Percentiles rank a stretch among this genome's conserved stretches.
Conservation (phyloP, 2,888 invertebrate species). For the Erebia aethiops region DNA sequence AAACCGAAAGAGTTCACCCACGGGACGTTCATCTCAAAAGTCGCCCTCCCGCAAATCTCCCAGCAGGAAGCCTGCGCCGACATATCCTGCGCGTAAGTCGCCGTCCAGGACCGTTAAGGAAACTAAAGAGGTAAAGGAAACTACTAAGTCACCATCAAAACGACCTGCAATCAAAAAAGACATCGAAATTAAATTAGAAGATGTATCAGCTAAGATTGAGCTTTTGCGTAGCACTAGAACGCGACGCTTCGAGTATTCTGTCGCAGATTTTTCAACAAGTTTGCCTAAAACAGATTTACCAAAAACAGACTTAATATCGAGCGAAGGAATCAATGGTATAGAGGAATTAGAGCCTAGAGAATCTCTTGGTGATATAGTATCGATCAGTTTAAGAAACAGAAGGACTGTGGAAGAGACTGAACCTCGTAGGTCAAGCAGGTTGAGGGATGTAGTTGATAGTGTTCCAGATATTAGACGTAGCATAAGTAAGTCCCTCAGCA, state of each 20-base stretch:
- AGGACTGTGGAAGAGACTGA: slow-evolving; percentile 59
- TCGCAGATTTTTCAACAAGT: slow-evolving; percentile 58
- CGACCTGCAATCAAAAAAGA: slow-evolving; percentile 59
- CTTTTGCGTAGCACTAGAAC: slow-evolving; percentile 58
- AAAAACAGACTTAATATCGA: slow-evolving; percentile 37
- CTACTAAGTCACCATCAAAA: slow-evolving; percentile 64
- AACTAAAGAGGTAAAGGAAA: slow-evolving; percentile 49
- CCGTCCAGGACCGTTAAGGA: slow-evolving; percentile 61
- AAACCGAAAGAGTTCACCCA: slow-evolving; percentile 67
- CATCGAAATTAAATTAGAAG: slow-evolving; percentile 54
- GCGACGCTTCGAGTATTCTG: slow-evolving; percentile 64
- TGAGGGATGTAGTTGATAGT: slow-evolving; percentile 62
- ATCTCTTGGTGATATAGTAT: slow-evolving; percentile 51
- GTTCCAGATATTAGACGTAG: slow-evolving; percentile 64
- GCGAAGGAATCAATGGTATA: slow-evolving; percentile 62
- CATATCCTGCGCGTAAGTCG: slow-evolving; percentile 74
- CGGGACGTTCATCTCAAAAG: slow-evolving; percentile 50
- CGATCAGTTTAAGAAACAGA: slow-evolving; percentile 56
- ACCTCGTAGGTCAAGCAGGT: slow-evolving; percentile 65
- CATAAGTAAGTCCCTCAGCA: slow-evolving; percentile 65
- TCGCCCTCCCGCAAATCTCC: slow-evolving; percentile 76
- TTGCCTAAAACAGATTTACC: slow-evolving; percentile 45
- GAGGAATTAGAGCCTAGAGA: slow-evolving; percentile 59
- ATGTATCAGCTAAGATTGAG: slow-evolving; percentile 57
- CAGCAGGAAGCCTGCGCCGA: slow-evolving; percentile 70